phyloP scores from a whole-genome alignment of 2,797 vertebrate genomes.

The Coregonus suidteri region DNA sequence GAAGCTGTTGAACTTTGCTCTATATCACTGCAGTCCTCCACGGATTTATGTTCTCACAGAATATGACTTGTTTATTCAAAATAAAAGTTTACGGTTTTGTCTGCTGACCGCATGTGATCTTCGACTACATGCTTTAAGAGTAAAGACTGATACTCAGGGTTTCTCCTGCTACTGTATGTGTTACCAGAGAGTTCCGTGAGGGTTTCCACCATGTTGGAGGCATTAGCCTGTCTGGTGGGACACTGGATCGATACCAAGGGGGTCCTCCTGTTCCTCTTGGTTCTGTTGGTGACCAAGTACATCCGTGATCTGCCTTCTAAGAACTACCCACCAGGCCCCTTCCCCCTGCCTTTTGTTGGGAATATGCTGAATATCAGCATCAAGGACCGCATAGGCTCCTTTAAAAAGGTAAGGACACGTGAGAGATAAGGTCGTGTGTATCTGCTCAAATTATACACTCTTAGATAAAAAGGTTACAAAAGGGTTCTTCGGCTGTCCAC shows the following conservation, averaged over 20 bases:
- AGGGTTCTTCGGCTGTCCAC: no score
- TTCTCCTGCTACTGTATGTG: neutral
- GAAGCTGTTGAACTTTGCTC: neutral
- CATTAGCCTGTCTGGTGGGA: neutral
- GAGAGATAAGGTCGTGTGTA: neutral
- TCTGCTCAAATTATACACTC: no score
- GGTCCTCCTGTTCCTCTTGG: conserved; percentile 1
- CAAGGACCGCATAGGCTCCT: neutral
- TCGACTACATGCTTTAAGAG: neutral
- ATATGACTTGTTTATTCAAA: neutral
- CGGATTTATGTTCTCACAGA: neutral
- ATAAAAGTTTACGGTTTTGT: neutral
- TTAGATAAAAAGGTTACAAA: no score
- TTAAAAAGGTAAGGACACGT: neutral
- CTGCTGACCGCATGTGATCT: neutral
- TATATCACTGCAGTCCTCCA: neutral
- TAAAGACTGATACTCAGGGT: neutral
- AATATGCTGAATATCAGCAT: conserved; percentile 1
- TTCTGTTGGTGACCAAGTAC: conserved; percentile 6
- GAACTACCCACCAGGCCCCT: conserved; percentile 10
- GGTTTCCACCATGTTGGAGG: neutral
- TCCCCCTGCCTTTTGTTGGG: neutral
- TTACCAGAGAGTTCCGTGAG: neutral
- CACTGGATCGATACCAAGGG: neutral
- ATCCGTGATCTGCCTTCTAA: neutral